A percentile compares a stretch with the other conserved stretches of the same genome.
Conservation (phyloP, 2,113 vertebrate species). For the Ariopsis seemanni region DNA sequence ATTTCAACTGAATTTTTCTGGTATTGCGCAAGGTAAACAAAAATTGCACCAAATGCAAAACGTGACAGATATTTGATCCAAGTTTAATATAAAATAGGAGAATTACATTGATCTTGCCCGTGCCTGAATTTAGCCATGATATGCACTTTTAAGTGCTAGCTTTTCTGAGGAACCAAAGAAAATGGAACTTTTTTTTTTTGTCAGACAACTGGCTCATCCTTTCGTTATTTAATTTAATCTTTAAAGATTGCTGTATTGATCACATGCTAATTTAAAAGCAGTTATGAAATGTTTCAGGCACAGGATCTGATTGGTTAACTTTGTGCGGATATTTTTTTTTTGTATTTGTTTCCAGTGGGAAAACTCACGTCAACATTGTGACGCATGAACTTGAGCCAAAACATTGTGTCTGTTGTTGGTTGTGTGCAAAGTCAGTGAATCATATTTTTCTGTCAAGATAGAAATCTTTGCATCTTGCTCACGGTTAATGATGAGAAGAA, state of each 20-base stretch:
- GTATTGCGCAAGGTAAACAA: no score
- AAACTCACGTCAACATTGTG: background rate
- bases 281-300: background rate
- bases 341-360: background rate
- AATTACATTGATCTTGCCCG: no score
- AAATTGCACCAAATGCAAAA: no score
- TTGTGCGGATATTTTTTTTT: background rate
- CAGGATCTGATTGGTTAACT: background rate
- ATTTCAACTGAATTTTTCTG: no score
- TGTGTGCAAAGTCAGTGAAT: background rate
- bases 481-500: background rate
- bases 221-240: background rate
- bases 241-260: background rate
- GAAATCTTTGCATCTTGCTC: background rate
- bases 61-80: no score
- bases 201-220: background rate
- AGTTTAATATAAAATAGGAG: no score
- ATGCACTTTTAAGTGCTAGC: no score
- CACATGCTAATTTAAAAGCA: background rate
- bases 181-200: background rate
- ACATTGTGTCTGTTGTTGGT: background rate
- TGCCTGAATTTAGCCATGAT: no score
- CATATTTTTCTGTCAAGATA: background rate
- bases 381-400: background rate
- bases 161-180: no score